Evolutionary conservation across 64 coral and sea anemone species (phyloP).

Genomic region (Trachythela sp.): DNA sequence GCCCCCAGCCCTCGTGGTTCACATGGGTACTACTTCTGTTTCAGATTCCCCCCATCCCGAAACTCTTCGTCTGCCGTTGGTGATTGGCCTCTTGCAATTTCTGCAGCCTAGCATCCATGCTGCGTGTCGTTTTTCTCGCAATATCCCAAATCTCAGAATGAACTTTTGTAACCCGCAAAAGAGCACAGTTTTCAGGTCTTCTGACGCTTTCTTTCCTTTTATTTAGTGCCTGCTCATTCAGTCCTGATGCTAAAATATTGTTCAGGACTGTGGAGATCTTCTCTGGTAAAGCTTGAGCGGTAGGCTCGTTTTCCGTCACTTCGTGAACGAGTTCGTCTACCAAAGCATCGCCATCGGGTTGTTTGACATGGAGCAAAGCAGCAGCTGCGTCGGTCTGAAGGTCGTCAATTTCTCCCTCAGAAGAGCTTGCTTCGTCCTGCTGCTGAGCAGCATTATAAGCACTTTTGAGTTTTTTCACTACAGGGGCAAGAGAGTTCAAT

Average conservation of each 20-base stretch:
- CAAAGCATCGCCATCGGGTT: background rate
- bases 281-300: background rate
- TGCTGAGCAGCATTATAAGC: background rate
- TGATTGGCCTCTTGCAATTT: constrained; percentile 45
- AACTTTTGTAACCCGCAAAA: background rate
- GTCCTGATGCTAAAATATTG: constrained; percentile 37
- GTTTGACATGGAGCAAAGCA: background rate
- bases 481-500: background rate
- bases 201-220: constrained; percentile 41
- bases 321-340: constrained; percentile 37
- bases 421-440: background rate
- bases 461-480: background rate
- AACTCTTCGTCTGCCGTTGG: constrained; percentile 17
- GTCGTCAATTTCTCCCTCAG: background rate
- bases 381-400: background rate
- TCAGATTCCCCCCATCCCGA: constrained; percentile 4
- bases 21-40: background rate
- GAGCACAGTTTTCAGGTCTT: constrained; percentile 47
- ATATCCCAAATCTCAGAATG: constrained; percentile 51
- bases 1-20: too few relatives aligned
- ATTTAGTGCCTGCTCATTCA: constrained; percentile 42
- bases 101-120: constrained; percentile 47
- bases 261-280: constrained; percentile 34
- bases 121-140: constrained; percentile 32
- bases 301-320: constrained; percentile 44